Conservation (phyloP, 2,113 vertebrate genomes). For the Coryphaenoides rupestris region DNA sequence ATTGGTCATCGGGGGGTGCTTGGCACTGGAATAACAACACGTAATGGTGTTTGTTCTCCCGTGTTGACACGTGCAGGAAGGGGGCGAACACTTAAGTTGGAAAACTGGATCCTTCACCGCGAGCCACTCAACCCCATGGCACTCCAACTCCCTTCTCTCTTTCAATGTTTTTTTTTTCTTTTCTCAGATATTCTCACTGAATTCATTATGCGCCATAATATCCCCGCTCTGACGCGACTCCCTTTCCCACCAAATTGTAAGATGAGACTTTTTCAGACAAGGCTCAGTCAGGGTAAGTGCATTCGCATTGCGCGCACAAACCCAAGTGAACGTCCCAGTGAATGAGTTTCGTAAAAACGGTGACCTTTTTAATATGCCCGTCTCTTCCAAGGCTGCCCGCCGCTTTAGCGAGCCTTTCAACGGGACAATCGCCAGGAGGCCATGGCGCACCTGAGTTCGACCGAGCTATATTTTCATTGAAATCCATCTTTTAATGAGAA, state of each 20-base stretch:
- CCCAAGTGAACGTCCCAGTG: constrained; percentile 19
- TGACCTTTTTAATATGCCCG: constrained; percentile 64
- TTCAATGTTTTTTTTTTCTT: neutral
- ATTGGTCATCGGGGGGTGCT: constrained; percentile 55
- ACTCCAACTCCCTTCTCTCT: too few species aligned
- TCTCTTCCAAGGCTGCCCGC: constrained; percentile 30
- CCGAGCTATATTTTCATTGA: constrained; percentile 34
- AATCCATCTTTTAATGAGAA: constrained; percentile 35
- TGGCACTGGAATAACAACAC: constrained; percentile 57
- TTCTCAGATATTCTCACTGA: neutral
- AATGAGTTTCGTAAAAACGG: constrained; percentile 47
- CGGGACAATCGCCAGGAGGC: constrained; percentile 51
- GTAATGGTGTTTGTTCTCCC: constrained; percentile 61
- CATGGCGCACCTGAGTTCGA: constrained; percentile 22
- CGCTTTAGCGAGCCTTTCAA: constrained; percentile 45
- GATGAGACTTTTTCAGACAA: neutral
- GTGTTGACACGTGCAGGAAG: constrained; percentile 49
- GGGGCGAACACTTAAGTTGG: constrained; percentile 36
- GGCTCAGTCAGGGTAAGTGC: constrained; percentile 28
- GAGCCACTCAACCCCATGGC: too few species aligned
- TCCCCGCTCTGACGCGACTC: too few species aligned
- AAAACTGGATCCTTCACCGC: too few species aligned
- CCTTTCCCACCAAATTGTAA: too few species aligned
- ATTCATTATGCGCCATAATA: too few species aligned
- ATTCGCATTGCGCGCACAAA: constrained; percentile 43